phyloP scores from a whole-genome alignment of 2,113 vertebrate genomes.

The Heteronetta atricapilla region DNA sequence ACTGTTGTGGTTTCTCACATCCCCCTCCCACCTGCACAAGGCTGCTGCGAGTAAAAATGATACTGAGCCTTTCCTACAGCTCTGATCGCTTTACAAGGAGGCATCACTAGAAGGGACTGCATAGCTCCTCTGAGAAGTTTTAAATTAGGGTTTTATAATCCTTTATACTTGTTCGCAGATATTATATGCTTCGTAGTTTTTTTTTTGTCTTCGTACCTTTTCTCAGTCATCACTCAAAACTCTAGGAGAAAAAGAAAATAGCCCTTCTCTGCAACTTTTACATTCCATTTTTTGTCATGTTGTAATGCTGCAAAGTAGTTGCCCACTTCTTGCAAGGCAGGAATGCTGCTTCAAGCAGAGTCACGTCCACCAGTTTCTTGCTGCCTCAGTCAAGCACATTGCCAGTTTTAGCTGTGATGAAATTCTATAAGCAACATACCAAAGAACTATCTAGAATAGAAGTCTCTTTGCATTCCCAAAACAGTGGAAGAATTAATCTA shows the following conservation, averaged over 20 bases:
- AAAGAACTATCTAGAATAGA: constrained; percentile 25
- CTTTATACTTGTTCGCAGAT: neutral
- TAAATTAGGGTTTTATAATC: neutral
- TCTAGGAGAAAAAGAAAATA: neutral
- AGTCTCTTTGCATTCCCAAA: neutral
- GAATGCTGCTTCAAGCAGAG: neutral
- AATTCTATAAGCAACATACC: constrained; percentile 44
- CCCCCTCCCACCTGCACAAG: neutral
- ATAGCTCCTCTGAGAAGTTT: neutral
- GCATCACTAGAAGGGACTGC: neutral
- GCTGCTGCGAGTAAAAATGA: neutral
- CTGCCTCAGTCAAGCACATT: rapidly evolving
- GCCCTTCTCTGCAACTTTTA: neutral
- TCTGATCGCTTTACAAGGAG: rapidly evolving
- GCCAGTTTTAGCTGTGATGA: constrained; percentile 30
- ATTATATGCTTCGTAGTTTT: neutral
- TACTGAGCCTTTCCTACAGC: neutral
- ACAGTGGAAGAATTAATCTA: neutral
- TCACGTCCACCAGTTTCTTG: neutral
- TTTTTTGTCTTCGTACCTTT: neutral
- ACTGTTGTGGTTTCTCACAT: neutral
- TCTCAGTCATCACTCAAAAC: neutral
- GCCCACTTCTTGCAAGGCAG: neutral
- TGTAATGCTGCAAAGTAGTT: neutral
- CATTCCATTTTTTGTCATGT: neutral